Evolutionary conservation across 2,113 vertebrate genomes (phyloP), one percentile per base, ranked within the genome.

Genomic region (Eretmochelys imbricata): DNA sequence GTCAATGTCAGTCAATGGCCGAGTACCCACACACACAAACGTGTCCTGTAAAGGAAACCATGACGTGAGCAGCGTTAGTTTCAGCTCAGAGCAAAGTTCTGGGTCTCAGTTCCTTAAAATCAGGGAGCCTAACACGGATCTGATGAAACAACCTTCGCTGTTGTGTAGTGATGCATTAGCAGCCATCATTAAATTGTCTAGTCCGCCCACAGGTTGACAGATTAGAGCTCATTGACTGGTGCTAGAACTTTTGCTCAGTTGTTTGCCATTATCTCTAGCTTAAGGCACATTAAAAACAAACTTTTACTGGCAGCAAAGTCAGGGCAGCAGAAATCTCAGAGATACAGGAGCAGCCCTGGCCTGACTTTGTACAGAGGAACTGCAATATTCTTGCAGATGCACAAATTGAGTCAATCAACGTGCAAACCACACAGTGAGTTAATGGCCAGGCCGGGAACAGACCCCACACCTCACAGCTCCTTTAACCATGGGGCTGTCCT

Each of bases 241-340:
- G 96, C 95, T 95, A 97, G 93, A 53, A 94, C 88, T 94, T 93
- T 96, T 97, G 96, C 96, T 97, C 95, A 95, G 95, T 97, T 97
- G 95, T 97, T 97, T 97, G 97, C 95, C 94, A 96, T 96, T 95
- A 96, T 87, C 90, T 96, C 82, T 24, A 91, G 85, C 85, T 97
- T 95, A 91, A 90, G 91, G 84, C 13, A 4, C 38, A 84, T 76
- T 95, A 79, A 93, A 93, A 96, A 93, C 49, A 85, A 49, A 69
- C 80, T n/a, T 76, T 72, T 50, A 75, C 80, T 29, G 85, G 93
- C 80, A 94, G 8, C 57, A 16, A 46, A 54, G 14, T 50, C 89
- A 89, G 31, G 82, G 27, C 84, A 84, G 80, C n/a, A 49, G 62
- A 53, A 57, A 80, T 10, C 51, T 5, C 42, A 86, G 80, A 62